phyloP scores from a whole-genome alignment of 2,113 vertebrate genomes.

The Laticauda colubrina region DNA sequence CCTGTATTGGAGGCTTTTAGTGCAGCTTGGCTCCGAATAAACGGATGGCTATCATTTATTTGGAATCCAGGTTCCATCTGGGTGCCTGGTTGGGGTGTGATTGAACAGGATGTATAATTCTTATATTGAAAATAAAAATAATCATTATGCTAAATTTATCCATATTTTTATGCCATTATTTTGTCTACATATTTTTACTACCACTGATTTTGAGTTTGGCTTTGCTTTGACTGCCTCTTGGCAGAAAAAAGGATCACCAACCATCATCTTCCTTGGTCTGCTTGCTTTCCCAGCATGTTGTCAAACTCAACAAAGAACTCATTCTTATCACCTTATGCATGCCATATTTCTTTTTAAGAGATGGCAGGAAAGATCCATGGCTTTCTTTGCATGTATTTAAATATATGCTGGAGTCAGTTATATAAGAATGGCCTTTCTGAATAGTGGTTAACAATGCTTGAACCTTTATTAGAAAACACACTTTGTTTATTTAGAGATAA shows the following conservation, averaged over 20 bases:
- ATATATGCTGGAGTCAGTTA: background rate
- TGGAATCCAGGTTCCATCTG: too few relatives aligned
- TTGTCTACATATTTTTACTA: background rate
- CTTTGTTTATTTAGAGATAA: background rate
- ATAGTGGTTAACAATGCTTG: background rate
- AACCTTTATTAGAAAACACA: background rate
- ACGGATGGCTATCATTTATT: too few relatives aligned
- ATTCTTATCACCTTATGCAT: background rate
- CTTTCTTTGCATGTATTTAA: background rate
- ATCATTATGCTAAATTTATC: background rate
- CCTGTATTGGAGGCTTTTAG: too few relatives aligned
- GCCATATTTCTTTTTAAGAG: background rate
- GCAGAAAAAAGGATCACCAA: background rate
- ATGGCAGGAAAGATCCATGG: background rate
- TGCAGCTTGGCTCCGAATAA: too few relatives aligned
- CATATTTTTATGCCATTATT: background rate
- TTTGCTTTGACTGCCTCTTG: background rate
- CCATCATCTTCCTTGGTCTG: background rate
- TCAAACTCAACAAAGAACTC: background rate
- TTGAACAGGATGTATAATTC: background rate
- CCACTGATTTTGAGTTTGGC: background rate
- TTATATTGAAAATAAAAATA: background rate
- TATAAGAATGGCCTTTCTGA: background rate
- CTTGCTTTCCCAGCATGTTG: background rate
- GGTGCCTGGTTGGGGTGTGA: too few relatives aligned